Percentiles rank a stretch among this genome's conserved stretches.
phyloP scores from a whole-genome alignment of 2,888 invertebrate species.

The Flexamia atlantica region DNA sequence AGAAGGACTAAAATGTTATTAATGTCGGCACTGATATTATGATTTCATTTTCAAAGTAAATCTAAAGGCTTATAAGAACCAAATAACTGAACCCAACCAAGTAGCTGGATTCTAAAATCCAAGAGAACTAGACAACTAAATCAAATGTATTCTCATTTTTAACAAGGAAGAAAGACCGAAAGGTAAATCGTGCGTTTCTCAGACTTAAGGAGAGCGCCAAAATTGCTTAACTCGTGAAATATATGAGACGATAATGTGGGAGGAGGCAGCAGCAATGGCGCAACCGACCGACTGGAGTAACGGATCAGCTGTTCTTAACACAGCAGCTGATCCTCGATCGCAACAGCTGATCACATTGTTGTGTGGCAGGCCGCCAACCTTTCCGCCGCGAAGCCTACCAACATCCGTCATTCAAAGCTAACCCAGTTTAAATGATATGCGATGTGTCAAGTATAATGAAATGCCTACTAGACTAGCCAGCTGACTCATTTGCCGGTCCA shows the following conservation, averaged over 20 bases:
- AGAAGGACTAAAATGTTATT: too few relatives aligned
- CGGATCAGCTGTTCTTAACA: constrained; percentile 1
- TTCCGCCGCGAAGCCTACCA: background rate
- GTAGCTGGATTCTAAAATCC: too few relatives aligned
- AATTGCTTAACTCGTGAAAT: background rate
- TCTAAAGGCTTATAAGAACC: too few relatives aligned
- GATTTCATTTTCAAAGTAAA: too few relatives aligned
- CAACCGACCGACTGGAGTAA: background rate
- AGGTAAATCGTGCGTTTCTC: background rate
- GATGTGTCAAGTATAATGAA: background rate
- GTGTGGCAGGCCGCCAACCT: background rate
- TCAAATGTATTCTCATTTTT: too few relatives aligned
- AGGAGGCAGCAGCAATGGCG: background rate
- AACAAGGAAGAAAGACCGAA: background rate
- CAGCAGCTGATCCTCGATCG: background rate
- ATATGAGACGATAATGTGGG: background rate
- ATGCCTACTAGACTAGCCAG: background rate
- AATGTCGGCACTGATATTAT: too few relatives aligned
- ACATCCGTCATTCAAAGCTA: background rate
- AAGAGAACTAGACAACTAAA: too few relatives aligned
- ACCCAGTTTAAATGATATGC: background rate
- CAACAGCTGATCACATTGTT: constrained; percentile 1
- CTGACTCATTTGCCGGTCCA: too few relatives aligned
- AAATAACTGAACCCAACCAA: too few relatives aligned
- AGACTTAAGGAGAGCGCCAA: background rate